phyloP scores from a whole-genome alignment of 2,113 vertebrate species.

The Nerophis ophidion region DNA sequence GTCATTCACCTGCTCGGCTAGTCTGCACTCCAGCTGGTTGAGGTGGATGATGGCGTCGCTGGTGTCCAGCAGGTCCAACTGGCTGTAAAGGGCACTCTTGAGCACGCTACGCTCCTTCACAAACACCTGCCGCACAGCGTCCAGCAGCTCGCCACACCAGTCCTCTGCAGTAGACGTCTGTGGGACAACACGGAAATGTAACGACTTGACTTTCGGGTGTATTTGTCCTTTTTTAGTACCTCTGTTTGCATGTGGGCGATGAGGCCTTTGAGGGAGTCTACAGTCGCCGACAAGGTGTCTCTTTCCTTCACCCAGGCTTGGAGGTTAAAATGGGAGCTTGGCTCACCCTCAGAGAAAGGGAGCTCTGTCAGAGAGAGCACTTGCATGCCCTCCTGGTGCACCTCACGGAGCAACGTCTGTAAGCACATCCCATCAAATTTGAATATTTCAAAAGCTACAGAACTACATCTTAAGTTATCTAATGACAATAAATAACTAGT shows the following conservation, averaged over 20 bases:
- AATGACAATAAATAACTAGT: too few relatives aligned
- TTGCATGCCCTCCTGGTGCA: slow-evolving; percentile 90
- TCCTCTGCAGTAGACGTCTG: slow-evolving; percentile 65
- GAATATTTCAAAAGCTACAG: too few relatives aligned
- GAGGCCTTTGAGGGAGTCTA: slow-evolving; percentile 82
- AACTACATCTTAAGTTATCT: too few relatives aligned
- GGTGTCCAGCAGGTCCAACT: slow-evolving; percentile 74
- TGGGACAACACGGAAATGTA: background rate
- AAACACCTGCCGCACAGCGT: slow-evolving; percentile 82
- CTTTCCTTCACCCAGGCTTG: slow-evolving; percentile 78
- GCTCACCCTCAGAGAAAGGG: slow-evolving; percentile 69
- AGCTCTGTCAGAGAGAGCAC: slow-evolving; percentile 87
- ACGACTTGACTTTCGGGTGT: background rate
- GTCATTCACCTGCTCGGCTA: slow-evolving; percentile 80
- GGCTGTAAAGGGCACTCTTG: slow-evolving; percentile 74
- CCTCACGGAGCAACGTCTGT: slow-evolving; percentile 85
- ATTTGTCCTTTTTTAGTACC: slow-evolving; percentile 57
- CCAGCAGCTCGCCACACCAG: slow-evolving; percentile 83
- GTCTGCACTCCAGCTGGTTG: slow-evolving; percentile 77
- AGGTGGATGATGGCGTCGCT: slow-evolving; percentile 75
- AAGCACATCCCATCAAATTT: background rate
- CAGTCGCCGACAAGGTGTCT: slow-evolving; percentile 76
- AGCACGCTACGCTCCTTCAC: slow-evolving; percentile 76
- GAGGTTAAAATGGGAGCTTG: slow-evolving; percentile 44
- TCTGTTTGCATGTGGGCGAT: slow-evolving; percentile 83